A percentile compares a stretch with the other conserved stretches of the same genome.
Evolutionary conservation across 1,140 invertebrate genomes (phyloP).

Genomic region (Wasmannia auropunctata): DNA sequence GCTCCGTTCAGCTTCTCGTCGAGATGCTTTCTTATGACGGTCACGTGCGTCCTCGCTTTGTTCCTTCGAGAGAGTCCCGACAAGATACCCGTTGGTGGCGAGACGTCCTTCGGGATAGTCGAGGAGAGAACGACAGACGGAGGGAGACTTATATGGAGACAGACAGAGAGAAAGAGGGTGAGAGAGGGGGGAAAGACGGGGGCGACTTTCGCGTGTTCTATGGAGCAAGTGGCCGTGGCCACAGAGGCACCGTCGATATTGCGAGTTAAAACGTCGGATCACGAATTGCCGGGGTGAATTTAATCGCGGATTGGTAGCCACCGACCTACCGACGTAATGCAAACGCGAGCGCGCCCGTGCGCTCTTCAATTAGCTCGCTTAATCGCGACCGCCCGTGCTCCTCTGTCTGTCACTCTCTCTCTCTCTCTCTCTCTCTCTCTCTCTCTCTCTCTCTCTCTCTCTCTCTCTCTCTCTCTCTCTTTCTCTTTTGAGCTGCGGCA

Average conservation of each 20-base stretch:
- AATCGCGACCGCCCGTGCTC: background rate
- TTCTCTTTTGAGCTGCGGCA: too few species aligned
- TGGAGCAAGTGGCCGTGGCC: background rate
- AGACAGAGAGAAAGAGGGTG: too few species aligned
- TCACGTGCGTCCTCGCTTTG: slow-evolving; percentile 45
- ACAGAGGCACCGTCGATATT: slow-evolving; percentile 14
- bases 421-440: too few species aligned
- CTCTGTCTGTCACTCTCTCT: too few species aligned
- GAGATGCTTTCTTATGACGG: slow-evolving; percentile 21
- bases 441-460: too few species aligned
- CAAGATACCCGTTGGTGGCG: background rate
- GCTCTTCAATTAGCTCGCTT: slow-evolving; percentile 40
- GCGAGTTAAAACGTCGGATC: slow-evolving; percentile 39
- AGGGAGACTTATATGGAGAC: too few species aligned
- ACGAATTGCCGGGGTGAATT: slow-evolving; percentile 26
- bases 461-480: too few species aligned
- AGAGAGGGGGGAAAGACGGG: too few species aligned
- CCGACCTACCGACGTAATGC: background rate
- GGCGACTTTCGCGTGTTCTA: background rate
- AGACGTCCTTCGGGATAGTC: slow-evolving; percentile 6
- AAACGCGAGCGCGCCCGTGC: background rate
- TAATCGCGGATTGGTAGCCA: slow-evolving; percentile 8
- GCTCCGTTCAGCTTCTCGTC: slow-evolving; percentile 28
- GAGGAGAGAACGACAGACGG: background rate
- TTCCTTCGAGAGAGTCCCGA: slow-evolving; percentile 5